A percentile compares a stretch with the other conserved stretches of the same genome.
Conservation (phyloP, 2,113 vertebrate genomes). For the Lycaon pictus region DNA sequence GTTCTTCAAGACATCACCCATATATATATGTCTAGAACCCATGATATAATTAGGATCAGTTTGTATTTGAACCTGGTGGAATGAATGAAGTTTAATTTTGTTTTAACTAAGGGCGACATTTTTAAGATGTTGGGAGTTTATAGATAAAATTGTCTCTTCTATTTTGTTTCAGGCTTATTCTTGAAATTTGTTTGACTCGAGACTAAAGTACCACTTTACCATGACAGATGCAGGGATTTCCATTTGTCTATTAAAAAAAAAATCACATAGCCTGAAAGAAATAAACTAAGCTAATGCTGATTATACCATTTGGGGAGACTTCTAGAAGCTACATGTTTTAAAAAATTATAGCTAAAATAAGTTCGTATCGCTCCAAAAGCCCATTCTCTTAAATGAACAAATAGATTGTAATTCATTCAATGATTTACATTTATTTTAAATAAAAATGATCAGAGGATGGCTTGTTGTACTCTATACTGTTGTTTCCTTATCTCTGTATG, state of each 20-base stretch:
- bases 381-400: not conserved
- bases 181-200: conserved; percentile 8
- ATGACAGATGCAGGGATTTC: not conserved
- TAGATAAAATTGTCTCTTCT: conserved; percentile 1
- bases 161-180: conserved; percentile 35
- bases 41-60: not conserved
- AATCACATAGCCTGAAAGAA: not conserved
- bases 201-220: not conserved
- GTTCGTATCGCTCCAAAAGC: not conserved
- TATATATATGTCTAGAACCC: not conserved
- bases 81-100: not conserved
- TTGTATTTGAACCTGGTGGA: not conserved
- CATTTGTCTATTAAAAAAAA: not conserved
- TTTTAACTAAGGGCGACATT: not conserved
- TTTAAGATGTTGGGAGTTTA: not conserved
- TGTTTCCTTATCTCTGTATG: conserved; percentile 26
- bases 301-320: not conserved
- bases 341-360: conserved; percentile 22
- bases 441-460: conserved; percentile 46
- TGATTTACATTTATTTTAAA: conserved; percentile 55
- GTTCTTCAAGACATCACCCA: not conserved
- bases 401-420: not conserved
- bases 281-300: conserved; percentile 7
- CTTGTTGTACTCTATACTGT: not conserved
- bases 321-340: not conserved